These are phyloP conservation scores for Coluber constrictor DNA, from an alignment of 2,797 vertebrate species.

Conservation along the genomic window DNA sequence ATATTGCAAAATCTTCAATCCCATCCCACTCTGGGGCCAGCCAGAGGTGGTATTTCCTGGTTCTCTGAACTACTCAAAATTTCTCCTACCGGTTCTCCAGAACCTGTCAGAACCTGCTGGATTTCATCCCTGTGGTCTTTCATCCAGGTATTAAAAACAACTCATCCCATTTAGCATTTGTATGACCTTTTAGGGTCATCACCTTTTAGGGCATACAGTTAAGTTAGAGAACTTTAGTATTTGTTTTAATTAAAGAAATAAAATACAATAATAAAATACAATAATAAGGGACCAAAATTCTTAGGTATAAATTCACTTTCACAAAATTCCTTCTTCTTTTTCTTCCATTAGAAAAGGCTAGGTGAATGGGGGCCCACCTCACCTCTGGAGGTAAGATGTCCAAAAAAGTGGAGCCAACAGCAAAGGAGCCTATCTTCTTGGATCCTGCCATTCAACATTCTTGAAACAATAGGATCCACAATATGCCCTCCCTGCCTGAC, in stretches of 20 bases:
- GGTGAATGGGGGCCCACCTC: too few species aligned
- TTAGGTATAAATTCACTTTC: background rate
- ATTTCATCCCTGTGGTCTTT: background rate
- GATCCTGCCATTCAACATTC: background rate
- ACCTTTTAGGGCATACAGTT: background rate
- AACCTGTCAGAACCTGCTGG: too few species aligned
- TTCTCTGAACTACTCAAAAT: too few species aligned
- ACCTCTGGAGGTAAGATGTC: background rate
- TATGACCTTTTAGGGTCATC: background rate
- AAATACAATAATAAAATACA: background rate
- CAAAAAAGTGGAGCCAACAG: background rate
- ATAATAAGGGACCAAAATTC: background rate
- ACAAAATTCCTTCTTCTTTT: background rate
- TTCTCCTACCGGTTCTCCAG: too few species aligned
- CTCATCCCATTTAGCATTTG: background rate
- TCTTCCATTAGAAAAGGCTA: background rate
- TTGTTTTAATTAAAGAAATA: background rate
- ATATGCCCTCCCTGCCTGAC: background rate
- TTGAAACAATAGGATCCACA: background rate
- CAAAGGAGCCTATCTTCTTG: background rate
- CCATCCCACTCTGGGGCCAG: too few species aligned
- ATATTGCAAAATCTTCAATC: too few species aligned
- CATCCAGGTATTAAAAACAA: background rate
- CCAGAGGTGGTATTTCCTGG: too few species aligned
- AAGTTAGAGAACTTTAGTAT: background rate